phyloP scores from a whole-genome alignment of 2,113 vertebrate species.

The Pycnonotus jocosus region DNA sequence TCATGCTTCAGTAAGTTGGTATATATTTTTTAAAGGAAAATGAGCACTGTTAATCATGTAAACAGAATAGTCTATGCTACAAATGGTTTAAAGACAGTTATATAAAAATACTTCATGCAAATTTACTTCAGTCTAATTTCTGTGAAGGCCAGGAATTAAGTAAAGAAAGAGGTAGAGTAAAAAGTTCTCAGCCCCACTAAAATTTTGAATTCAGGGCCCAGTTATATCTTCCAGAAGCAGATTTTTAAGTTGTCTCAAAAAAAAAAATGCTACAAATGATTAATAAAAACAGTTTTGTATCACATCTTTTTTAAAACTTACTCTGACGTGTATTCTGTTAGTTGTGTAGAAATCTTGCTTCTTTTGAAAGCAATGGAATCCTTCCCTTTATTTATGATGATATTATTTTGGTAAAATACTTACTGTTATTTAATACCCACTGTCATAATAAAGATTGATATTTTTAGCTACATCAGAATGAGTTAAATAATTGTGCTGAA shows the following conservation, averaged over 20 bases:
- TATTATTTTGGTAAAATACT: neutral
- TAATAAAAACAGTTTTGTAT: neutral
- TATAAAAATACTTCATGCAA: neutral
- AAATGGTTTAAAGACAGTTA: neutral
- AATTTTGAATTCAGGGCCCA: neutral
- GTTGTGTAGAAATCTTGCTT: neutral
- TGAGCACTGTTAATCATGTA: neutral
- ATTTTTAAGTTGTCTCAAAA: neutral
- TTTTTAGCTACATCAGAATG: neutral
- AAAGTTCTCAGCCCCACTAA: neutral
- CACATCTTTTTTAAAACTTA: neutral
- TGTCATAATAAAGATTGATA: neutral
- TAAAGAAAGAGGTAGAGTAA: neutral
- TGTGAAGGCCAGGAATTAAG: neutral
- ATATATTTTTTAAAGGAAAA: neutral
- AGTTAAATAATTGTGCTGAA: neutral
- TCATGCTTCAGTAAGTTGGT: constrained; percentile 90
- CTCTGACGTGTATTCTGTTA: neutral
- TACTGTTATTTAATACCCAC: neutral
- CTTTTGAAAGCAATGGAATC: neutral
- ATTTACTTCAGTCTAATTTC: neutral
- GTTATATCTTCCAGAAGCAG: neutral
- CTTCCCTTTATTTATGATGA: neutral
- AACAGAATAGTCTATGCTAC: neutral
- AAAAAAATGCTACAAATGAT: neutral